Base-by-base conservation (phyloP, 2,888 invertebrate species). In the Carterocephalus palaemon region DNA sequence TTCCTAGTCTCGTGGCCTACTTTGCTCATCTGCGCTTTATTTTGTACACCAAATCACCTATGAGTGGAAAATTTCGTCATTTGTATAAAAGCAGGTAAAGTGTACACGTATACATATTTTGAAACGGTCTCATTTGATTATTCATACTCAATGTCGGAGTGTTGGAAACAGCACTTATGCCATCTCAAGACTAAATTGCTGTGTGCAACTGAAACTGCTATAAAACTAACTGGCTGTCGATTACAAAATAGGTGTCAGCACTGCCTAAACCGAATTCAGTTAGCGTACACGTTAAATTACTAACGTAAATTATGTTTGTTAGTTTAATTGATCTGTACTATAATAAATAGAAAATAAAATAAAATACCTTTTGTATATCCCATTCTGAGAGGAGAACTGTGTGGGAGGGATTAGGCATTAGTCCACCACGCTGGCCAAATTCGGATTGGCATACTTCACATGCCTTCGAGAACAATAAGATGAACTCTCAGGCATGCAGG, bases 1-100 rank as follows among this genome's bases (percentile, higher is more conserved):
- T 60, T 64, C 62, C 60, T 65, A 59, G 59, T 65, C 53, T 49
- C 54, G 28, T 62, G 66, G 52, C 75, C 73, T 52, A 68, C 57
- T 68, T 75, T 47, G 46, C 40, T 50, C 57, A 60, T 66, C 55
- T 59, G 55, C 53, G 60, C 60, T 56, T 46, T 57, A 62, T 42
- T 67, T 64, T 62, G 63, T 66, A 61, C 46, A 51, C 59, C 47
- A 62, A 63, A 64, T 59, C 61, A 61, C 63, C 54, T 55, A 62
- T 58, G 45, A 48, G 47, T 49, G 49, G 46, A 51, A 49, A 36
- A 31, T 54, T 54, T 54, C 51, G 41, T 48, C 49, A 53, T 45
- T 29, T 23, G 29, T 42, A 39, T 46, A 38, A 38, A 23, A 43
- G 41, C 32, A 31, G 37, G 20, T 39, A 19, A 42, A 42, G 28